phyloP scores from a whole-genome alignment of 37 sponge, comb jelly and placozoan genomes.

The Axinella damicornis region DNA sequence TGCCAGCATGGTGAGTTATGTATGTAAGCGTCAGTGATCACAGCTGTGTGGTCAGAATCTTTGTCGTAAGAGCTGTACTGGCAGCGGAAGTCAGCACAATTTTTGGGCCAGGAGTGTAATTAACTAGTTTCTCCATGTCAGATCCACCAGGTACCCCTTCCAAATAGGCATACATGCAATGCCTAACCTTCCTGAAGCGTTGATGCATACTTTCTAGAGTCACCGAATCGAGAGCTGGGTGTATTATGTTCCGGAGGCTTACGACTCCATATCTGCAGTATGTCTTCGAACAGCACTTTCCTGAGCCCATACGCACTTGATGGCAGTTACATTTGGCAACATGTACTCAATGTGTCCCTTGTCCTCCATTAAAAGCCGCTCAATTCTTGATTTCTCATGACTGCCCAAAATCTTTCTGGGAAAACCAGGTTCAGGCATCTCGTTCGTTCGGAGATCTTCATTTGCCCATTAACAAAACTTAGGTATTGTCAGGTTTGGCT shows the following conservation, averaged over 20 bases:
- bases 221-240: no score
- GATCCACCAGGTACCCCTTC: no score
- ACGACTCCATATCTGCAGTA: constrained; percentile 33
- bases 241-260: constrained; percentile 32
- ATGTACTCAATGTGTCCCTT: constrained; percentile 34
- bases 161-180: no score
- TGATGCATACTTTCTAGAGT: no score
- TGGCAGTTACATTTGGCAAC: constrained; percentile 57
- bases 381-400: constrained; percentile 29
- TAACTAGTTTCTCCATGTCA: no score
- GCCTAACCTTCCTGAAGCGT: no score
- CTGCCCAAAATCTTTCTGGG: constrained; percentile 43
- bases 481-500: constrained; percentile 38
- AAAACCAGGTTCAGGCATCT: constrained; percentile 43
- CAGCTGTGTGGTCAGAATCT: no score
- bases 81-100: no score
- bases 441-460: constrained; percentile 31
- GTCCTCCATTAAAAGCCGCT: constrained; percentile 38
- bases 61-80: no score
- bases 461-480: constrained; percentile 68
- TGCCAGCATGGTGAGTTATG: no score
- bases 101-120: no score
- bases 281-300: constrained; percentile 27
- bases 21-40: no score
- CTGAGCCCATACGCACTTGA: constrained; percentile 50